These are phyloP conservation scores for Glaucidium brasilianum DNA, from an alignment of 2,113 vertebrate species.

Conservation along the genomic window DNA sequence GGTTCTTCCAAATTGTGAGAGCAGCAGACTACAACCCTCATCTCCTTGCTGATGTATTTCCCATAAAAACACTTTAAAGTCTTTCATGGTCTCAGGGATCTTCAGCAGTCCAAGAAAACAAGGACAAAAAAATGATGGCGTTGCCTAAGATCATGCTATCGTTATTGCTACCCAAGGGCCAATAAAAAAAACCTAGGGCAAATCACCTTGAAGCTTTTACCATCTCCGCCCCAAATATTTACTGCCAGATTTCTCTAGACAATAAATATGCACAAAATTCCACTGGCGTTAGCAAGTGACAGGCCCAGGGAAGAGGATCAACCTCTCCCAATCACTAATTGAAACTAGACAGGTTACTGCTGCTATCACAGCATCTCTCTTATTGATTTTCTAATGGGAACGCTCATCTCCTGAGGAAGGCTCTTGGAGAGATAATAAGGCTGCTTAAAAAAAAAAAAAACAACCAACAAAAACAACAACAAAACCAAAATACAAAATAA, in stretches of 20 bases:
- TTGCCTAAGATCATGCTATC: background rate
- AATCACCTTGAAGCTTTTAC: background rate
- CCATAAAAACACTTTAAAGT: background rate
- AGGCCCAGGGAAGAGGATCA: background rate
- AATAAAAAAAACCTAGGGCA: background rate
- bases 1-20: background rate
- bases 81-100: background rate
- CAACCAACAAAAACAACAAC: too few relatives aligned
- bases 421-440: slow-evolving; percentile 15
- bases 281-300: background rate
- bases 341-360: slow-evolving; percentile 11
- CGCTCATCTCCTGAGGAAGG: background rate
- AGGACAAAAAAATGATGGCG: background rate
- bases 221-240: background rate
- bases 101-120: background rate
- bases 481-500: slow-evolving; percentile 38
- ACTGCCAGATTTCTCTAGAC: background rate
- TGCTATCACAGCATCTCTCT: background rate
- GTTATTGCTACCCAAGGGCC: background rate
- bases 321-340: background rate
- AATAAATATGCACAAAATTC: background rate
- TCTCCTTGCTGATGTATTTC: background rate
- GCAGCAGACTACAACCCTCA: background rate
- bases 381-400: slow-evolving; percentile 38
- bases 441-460: slow-evolving; percentile 8